Conservation (phyloP, 2,888 invertebrate genomes). For the Chirona hameri region DNA sequence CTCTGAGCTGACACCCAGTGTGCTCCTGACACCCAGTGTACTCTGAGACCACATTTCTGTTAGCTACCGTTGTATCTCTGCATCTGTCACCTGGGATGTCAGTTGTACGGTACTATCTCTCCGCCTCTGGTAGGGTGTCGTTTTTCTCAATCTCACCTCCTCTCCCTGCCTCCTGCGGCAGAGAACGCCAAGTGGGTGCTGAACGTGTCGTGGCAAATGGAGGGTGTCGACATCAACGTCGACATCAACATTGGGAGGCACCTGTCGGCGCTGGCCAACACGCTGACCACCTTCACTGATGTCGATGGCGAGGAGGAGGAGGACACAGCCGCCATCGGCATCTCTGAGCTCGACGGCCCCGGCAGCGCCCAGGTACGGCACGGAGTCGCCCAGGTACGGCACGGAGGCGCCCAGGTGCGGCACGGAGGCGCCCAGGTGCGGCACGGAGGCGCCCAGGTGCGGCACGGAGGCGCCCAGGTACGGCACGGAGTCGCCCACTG, state of each 20-base stretch:
- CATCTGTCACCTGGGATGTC: no score
- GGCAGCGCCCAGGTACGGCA: not conserved
- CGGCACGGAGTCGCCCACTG: no score
- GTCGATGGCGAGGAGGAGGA: constrained; percentile 35
- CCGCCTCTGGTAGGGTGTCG: no score
- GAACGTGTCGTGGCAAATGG: constrained; percentile 99
- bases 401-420: no score
- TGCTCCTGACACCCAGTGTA: no score
- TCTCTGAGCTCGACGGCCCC: not conserved
- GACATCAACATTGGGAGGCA: constrained; percentile 96
- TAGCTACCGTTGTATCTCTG: no score
- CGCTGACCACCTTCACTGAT: constrained; percentile 67
- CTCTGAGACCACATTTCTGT: no score
- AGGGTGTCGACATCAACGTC: constrained; percentile 94
- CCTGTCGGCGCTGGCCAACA: constrained; percentile 87
- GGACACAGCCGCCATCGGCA: not conserved
- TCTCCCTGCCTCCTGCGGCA: constrained; percentile 42
- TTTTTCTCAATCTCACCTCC: not conserved
- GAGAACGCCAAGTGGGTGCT: constrained; percentile 97
- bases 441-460: not conserved
- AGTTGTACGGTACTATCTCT: no score
- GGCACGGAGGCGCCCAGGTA: not conserved
- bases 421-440: no score
- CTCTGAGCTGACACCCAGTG: no score
- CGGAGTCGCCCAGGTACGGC: no score